Conservation (phyloP, 2,113 vertebrate species). For the Hassar affinis region DNA sequence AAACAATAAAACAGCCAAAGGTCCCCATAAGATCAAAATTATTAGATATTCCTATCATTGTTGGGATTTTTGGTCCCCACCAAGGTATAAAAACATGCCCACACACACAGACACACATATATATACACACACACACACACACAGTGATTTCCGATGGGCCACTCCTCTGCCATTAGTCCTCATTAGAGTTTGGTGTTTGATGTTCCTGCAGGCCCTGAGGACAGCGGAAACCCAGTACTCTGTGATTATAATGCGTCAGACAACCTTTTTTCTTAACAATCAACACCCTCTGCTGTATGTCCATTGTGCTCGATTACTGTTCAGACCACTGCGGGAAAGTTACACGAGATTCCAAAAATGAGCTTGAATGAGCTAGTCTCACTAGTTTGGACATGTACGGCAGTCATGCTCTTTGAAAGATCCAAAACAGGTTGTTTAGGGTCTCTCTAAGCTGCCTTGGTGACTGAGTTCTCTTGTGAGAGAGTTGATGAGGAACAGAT, state of each 20-base stretch:
- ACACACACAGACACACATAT: constrained; percentile 37
- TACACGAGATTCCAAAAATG: neutral
- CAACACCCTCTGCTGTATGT: constrained; percentile 37
- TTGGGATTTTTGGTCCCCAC: no score
- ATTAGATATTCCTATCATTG: no score
- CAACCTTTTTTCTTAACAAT: constrained; percentile 62
- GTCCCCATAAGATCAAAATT: no score
- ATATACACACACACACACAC: constrained; percentile 34
- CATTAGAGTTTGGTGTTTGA: constrained; percentile 69
- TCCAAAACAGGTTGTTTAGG: neutral
- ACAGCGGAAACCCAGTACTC: constrained; percentile 66
- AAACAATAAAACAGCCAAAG: no score
- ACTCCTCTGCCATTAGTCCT: constrained; percentile 77
- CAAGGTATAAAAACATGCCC: no score
- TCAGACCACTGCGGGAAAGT: constrained; percentile 25
- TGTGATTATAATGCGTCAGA: constrained; percentile 71
- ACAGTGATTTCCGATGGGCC: constrained; percentile 68
- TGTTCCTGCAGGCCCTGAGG: constrained; percentile 72
- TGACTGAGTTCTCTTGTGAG: neutral
- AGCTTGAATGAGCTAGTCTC: constrained; percentile 6
- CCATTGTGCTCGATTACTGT: constrained; percentile 21
- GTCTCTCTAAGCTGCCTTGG: neutral
- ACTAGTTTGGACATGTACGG: constrained; percentile 24
- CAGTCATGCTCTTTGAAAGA: neutral
- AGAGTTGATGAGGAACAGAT: constrained; percentile 34